Evolutionary conservation across 2,113 vertebrate species (phyloP), one percentile per base, ranked within the genome.

Genomic region (Sterrhoptilus dennistouni): DNA sequence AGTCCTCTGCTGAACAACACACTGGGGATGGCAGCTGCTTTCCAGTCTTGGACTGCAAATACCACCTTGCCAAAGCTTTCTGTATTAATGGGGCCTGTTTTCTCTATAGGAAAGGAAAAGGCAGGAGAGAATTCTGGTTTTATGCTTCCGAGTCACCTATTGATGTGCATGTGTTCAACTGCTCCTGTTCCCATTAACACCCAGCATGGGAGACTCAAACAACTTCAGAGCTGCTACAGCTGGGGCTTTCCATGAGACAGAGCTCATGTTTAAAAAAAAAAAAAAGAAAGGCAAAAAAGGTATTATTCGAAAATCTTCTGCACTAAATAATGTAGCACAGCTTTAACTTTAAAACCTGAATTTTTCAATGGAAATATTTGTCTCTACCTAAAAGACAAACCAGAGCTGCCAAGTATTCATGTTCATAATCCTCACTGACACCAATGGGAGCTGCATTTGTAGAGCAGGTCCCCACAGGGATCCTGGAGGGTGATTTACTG

Each of bases 21-120:
- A 29, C 69, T 36, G 74, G 94, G 89, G 91, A 92, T 12, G n/a
- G 89, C 91, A 91, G 93, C 89, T 89, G 93, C 91, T 96, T 89
- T 89, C 81, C 57, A 87, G 81, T 50, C 76, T 49, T 27, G 70
- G 47, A 25, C 80, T 79, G 91, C 87, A 89, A 95, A 89, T 40
- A 84, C 28, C 70, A 84, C 64, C 87, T 79, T 60, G 74, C 83
- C 83, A 91, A 78, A 91, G 72, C 77, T 72, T 78, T 75, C 91
- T 82, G 40, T 72, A 36, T 76, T 91, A 95, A 96, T 57, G 65
- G 93, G 65, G 38, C 53, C 87, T 22, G 87, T 96, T 97, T 95
- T 92, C 93, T 94, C 89, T 27, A 36, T 2, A 83, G 89, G 87
- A 75, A 95, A 71, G 72, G 38, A 56, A 75, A 95, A 92, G 31